Conservation (phyloP, 2,113 vertebrate species). For the Miniopterus natalensis region DNA sequence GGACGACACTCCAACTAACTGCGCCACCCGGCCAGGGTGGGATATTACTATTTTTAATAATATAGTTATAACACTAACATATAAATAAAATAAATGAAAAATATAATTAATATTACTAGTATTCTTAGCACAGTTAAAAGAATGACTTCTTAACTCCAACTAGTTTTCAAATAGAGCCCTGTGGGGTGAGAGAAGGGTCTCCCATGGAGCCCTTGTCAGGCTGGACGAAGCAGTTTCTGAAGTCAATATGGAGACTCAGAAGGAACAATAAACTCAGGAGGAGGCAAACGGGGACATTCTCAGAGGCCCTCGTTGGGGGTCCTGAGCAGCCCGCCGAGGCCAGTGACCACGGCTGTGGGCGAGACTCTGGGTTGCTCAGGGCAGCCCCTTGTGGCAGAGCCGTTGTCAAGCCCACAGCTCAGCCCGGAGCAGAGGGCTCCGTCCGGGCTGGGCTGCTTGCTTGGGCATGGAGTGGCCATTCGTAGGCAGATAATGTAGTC, state of each 20-base stretch:
- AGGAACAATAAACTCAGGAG: neutral
- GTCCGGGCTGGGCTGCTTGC: neutral
- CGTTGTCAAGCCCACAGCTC: rapidly evolving
- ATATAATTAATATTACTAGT: neutral
- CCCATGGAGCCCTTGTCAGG: conserved; percentile 36
- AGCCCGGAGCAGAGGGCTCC: no score
- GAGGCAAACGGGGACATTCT: neutral
- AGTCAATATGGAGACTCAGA: neutral
- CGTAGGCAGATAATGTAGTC: neutral
- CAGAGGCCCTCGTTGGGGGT: no score
- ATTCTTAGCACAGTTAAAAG: conserved; percentile 54
- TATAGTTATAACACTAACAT: neutral
- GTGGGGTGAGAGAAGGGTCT: conserved; percentile 56
- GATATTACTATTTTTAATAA: neutral
- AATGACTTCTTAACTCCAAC: conserved; percentile 49
- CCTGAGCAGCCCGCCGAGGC: neutral
- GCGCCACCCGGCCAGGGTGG: neutral
- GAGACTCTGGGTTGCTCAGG: neutral
- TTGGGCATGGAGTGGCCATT: neutral
- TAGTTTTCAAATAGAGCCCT: conserved; percentile 70
- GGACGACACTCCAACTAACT: neutral
- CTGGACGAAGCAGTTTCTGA: neutral
- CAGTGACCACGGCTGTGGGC: neutral
- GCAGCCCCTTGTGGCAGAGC: neutral
- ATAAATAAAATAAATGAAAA: neutral